Evolutionary conservation across 2,797 vertebrate genomes (phyloP).

Genomic region (Sus cebifrons): DNA sequence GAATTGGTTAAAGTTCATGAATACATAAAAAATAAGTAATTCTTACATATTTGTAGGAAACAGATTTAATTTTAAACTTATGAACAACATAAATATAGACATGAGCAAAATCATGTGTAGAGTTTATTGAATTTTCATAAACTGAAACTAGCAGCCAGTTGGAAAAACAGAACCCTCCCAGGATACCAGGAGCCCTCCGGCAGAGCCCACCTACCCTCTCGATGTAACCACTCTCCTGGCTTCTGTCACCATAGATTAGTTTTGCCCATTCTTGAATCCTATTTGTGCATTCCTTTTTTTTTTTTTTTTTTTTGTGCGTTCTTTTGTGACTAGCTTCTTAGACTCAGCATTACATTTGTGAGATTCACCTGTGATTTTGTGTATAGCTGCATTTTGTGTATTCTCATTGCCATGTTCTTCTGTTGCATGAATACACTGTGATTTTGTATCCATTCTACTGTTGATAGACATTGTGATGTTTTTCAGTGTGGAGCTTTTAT

Average conservation of each 20-base stretch:
- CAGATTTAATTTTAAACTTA: not conserved
- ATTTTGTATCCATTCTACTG: not conserved
- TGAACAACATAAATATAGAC: not conserved
- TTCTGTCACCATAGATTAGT: not conserved
- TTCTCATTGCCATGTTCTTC: not conserved
- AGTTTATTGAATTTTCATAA: slow-evolving; percentile 40
- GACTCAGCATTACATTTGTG: not conserved
- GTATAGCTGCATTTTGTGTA: not conserved
- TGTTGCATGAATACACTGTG: not conserved
- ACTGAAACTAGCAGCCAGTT: not conserved
- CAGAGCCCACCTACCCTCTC: too few relatives aligned
- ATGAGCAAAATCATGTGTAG: not conserved
- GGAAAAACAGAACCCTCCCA: not conserved
- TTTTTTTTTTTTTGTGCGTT: not conserved
- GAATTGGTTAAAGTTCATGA: not conserved
- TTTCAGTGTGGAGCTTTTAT: not conserved
- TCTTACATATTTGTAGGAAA: not conserved
- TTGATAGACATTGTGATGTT: not conserved
- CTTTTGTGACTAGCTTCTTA: not conserved
- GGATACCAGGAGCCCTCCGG: not conserved
- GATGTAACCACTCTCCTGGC: not conserved
- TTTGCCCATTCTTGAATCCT: not conserved
- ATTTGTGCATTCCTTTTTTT: not conserved
- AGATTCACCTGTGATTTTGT: not conserved
- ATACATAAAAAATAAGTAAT: not conserved